Percentiles rank a stretch among this genome's conserved stretches.
phyloP scores from a whole-genome alignment of 35 echinoderm and acorn worm genomes.

The Stichopus chloronotus region DNA sequence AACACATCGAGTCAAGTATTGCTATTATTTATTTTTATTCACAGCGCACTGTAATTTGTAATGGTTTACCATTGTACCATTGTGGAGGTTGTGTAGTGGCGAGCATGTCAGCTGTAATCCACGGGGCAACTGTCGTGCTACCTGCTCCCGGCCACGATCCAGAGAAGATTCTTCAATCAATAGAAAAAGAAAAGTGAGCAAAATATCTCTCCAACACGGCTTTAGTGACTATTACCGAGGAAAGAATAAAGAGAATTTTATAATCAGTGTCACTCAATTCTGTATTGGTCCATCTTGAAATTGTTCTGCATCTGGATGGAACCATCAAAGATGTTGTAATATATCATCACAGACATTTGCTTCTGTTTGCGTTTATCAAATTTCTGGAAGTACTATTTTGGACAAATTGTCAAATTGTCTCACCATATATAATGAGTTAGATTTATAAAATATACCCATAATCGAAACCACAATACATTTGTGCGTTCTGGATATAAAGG shows the following conservation, averaged over 20 bases:
- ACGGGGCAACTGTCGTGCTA: neutral
- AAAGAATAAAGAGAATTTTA: too few relatives aligned
- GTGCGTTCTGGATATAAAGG: too few relatives aligned
- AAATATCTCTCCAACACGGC: too few relatives aligned
- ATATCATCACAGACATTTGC: neutral
- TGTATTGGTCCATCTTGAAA: neutral
- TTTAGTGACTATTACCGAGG: too few relatives aligned
- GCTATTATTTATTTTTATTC: neutral
- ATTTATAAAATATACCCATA: too few relatives aligned
- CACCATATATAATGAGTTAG: too few relatives aligned
- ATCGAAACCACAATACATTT: too few relatives aligned
- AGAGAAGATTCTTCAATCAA: slow-evolving; percentile 20
- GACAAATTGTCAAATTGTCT: too few relatives aligned
- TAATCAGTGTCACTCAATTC: neutral
- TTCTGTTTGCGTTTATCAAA: too few relatives aligned
- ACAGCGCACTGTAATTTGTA: neutral
- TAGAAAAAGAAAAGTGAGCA: neutral
- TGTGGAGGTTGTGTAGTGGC: slow-evolving; percentile 4
- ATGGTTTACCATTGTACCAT: neutral
- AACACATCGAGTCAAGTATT: too few relatives aligned
- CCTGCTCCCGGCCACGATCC: neutral
- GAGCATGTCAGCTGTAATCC: neutral
- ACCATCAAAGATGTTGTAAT: neutral
- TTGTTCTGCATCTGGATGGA: neutral
- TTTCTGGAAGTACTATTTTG: too few relatives aligned